A percentile compares a stretch with the other conserved stretches of the same genome.
These are phyloP conservation scores for Oedothorax gibbosus DNA, from an alignment of 1,140 invertebrate genomes.

Conservation along the genomic window DNA sequence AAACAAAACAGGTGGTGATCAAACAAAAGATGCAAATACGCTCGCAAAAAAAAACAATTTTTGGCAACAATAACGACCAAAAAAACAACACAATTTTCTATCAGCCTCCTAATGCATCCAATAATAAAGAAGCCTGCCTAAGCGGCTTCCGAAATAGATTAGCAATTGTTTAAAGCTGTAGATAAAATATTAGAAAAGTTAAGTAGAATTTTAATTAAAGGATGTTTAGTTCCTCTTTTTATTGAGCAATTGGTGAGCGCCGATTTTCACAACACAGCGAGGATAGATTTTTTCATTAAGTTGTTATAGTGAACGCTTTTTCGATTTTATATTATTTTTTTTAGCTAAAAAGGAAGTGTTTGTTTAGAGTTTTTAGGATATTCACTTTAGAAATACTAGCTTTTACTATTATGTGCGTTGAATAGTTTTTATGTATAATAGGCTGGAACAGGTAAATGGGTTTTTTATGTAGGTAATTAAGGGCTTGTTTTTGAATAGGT, in stretches of 20 bases:
- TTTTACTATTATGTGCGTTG: too few species aligned
- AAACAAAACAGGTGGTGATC: slow-evolving; percentile 16
- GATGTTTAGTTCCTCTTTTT: slow-evolving; percentile 6
- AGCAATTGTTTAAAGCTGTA: slow-evolving; percentile 26
- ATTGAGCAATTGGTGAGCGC: not conserved
- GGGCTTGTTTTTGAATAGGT: too few species aligned
- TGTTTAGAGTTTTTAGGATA: too few species aligned
- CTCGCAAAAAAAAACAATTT: not conserved
- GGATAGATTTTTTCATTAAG: too few species aligned
- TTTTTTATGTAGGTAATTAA: too few species aligned
- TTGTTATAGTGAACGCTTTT: too few species aligned
- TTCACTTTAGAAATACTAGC: too few species aligned
- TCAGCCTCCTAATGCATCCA: not conserved
- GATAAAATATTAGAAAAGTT: slow-evolving; percentile 38
- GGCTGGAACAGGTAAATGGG: too few species aligned
- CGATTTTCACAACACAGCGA: slow-evolving; percentile 18
- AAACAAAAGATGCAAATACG: slow-evolving; percentile 30
- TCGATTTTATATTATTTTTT: too few species aligned
- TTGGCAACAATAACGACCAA: not conserved
- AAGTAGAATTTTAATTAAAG: slow-evolving; percentile 39
- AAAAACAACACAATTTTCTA: slow-evolving; percentile 14
- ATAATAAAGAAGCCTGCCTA: slow-evolving; percentile 14
- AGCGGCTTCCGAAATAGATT: slow-evolving; percentile 17
- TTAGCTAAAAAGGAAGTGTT: too few species aligned
- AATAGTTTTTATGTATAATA: too few species aligned